Evolutionary conservation across 2,888 invertebrate genomes (phyloP), one percentile per base, ranked within the genome.

Genomic region (Hoplodrina blanda): DNA sequence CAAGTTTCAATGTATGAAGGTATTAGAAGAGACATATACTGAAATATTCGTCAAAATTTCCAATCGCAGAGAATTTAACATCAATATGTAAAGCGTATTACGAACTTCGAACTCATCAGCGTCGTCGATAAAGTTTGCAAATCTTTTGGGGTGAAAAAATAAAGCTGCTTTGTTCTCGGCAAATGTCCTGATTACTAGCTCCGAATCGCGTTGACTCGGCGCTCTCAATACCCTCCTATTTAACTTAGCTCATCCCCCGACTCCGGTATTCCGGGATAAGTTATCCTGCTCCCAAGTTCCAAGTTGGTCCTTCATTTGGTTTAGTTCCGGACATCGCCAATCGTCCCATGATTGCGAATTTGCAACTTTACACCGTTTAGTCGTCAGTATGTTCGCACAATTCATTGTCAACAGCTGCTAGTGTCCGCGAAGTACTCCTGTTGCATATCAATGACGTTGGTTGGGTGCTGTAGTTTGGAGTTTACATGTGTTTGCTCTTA

Each of bases 161-260:
- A 81, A 73, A 78, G 69, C 49, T 52, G 65, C 69, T 73, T 76
- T 59, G 78, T 78, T 72, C 59, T 63, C 74, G 13, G 73, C 56
- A 78, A 74, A 78, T 69, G 61, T 61, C 68, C 59, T 79, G 74
- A 80, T 83, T 82, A 84, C 75, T 69, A 44, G 56, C 62, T 57
- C 65, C 68, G 52, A 67, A 78, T 77, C 80, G 73, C 66, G 68
- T 80, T 70, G 78, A 76, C 62, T 73, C 73, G 65, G 74, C 76
- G 65, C 67, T 77, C 74, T 81, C 85, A 81, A 87, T 87, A 82
- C 76, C 81, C 77, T 77, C 81, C 84, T 89, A 91, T 92, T 90
- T 90, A 91, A 92, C 88, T 91, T 91, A 85, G 75, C 74, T 82
- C 79, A 83, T 87, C 85, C 79, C 78, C 74, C 62, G 62, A 61